Evolutionary conservation across 2,888 invertebrate genomes (phyloP).

Genomic region (Acanthosoma haemorrhoidale): DNA sequence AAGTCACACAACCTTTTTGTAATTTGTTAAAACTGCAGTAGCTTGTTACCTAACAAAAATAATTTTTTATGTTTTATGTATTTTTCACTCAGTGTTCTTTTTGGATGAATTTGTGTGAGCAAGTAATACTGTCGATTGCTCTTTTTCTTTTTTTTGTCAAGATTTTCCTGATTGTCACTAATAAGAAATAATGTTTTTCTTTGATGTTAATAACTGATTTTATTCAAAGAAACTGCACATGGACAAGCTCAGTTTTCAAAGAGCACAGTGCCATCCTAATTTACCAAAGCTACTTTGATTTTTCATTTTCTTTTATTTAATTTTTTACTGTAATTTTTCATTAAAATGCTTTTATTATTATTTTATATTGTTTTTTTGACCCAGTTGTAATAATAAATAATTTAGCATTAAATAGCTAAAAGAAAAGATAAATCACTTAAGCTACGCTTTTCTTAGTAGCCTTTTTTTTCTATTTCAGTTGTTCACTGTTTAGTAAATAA

Average conservation of each 20-base stretch:
- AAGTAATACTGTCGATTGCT: constrained; percentile 7
- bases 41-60: constrained; percentile 21
- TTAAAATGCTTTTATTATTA: neutral
- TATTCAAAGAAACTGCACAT: neutral
- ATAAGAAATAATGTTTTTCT: neutral
- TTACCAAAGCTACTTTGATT: constrained; percentile 10
- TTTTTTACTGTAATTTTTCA: neutral
- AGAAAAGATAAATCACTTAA: too few relatives aligned
- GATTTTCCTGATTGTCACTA: neutral
- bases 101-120: constrained; percentile 14
- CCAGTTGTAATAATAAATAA: neutral
- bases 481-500: neutral
- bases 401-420: too few relatives aligned
- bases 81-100: neutral
- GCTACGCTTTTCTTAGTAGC: too few relatives aligned
- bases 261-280: constrained; percentile 24
- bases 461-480: neutral
- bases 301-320: constrained; percentile 8
- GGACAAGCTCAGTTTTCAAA: constrained; percentile 1
- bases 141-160: neutral
- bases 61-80: constrained; percentile 6
- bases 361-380: constrained; percentile 3
- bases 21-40: constrained; percentile 31
- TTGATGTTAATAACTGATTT: neutral
- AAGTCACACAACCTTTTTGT: constrained; percentile 30